These are phyloP conservation scores for Petrolisthes manimaculis DNA, from an alignment of 2,888 invertebrate species.

Conservation along the genomic window DNA sequence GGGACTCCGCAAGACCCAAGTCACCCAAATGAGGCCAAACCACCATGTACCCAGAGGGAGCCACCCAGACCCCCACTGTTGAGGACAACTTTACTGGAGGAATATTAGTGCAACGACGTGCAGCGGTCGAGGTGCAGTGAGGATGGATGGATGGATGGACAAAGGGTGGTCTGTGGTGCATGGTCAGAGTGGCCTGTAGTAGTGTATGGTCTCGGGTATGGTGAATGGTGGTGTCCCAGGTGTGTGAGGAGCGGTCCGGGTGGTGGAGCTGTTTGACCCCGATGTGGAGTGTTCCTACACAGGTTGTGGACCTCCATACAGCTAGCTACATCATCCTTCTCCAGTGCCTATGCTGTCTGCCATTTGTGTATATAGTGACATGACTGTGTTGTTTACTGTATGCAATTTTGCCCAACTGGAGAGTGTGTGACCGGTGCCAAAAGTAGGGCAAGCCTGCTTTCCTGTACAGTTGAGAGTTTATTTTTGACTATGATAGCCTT, in stretches of 20 bases:
- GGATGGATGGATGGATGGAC: neutral
- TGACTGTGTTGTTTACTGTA: slow-evolving; percentile 40
- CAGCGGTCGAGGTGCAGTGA: neutral
- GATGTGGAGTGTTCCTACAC: too few species aligned
- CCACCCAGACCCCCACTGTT: neutral
- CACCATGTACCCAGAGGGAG: neutral
- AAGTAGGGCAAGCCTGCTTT: slow-evolving; percentile 47
- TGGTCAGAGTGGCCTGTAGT: slow-evolving; percentile 3
- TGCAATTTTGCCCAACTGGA: slow-evolving; percentile 49
- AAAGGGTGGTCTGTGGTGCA: neutral
- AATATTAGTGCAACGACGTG: too few species aligned
- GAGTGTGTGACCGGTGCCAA: slow-evolving; percentile 59
- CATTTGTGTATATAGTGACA: slow-evolving; percentile 51
- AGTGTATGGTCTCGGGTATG: neutral
- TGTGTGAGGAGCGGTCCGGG: too few species aligned
- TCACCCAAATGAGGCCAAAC: slow-evolving; percentile 44
- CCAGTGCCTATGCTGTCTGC: slow-evolving; percentile 61
- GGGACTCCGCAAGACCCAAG: slow-evolving; percentile 48
- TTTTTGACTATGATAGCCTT: slow-evolving; percentile 59
- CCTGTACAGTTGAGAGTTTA: slow-evolving; percentile 62
- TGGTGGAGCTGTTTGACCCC: too few species aligned
- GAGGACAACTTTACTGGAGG: neutral
- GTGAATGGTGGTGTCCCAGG: neutral
- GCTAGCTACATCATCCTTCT: slow-evolving; percentile 47
- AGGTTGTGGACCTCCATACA: neutral